These are phyloP conservation scores for Astropecten irregularis DNA, from an alignment of 53 echinoderm and acorn worm genomes.

Conservation along the genomic window DNA sequence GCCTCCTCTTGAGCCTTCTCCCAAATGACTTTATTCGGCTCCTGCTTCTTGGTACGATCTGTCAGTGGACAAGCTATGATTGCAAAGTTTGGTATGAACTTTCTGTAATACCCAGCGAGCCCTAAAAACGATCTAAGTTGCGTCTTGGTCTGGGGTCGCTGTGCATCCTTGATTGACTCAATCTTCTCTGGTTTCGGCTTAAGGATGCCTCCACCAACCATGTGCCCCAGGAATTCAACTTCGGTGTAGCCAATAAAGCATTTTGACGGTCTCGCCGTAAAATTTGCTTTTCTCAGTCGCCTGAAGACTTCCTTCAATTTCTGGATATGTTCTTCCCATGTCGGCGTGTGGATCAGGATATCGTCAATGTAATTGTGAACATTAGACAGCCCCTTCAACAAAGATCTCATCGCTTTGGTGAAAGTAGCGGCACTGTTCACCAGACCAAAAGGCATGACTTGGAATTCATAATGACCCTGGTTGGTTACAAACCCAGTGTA, in stretches of 20 bases:
- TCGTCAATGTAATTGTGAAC: constrained; percentile 68
- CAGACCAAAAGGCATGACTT: constrained; percentile 77
- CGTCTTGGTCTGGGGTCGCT: too few species aligned
- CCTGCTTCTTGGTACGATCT: too few species aligned
- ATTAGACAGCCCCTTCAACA: constrained; percentile 56
- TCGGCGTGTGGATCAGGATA: constrained; percentile 46
- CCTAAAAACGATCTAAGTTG: too few species aligned
- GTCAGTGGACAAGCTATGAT: too few species aligned
- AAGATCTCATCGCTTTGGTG: constrained; percentile 56
- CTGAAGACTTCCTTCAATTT: constrained; percentile 33
- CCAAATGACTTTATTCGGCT: too few species aligned
- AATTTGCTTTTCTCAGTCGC: neutral
- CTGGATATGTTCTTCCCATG: constrained; percentile 58
- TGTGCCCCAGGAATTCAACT: constrained; percentile 63
- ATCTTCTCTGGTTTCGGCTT: constrained; percentile 55
- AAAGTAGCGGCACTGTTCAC: constrained; percentile 72
- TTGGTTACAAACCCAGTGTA: constrained; percentile 36
- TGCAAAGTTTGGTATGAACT: too few species aligned
- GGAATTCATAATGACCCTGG: constrained; percentile 49
- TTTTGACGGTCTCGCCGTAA: neutral
- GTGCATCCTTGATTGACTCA: too few species aligned
- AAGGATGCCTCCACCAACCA: constrained; percentile 27
- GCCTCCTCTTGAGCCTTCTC: too few species aligned
- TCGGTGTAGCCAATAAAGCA: neutral
- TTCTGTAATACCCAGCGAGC: too few species aligned